These are phyloP conservation scores for Campylorhamphus procurvoides DNA, from an alignment of 2,113 vertebrate genomes.

Conservation along the genomic window DNA sequence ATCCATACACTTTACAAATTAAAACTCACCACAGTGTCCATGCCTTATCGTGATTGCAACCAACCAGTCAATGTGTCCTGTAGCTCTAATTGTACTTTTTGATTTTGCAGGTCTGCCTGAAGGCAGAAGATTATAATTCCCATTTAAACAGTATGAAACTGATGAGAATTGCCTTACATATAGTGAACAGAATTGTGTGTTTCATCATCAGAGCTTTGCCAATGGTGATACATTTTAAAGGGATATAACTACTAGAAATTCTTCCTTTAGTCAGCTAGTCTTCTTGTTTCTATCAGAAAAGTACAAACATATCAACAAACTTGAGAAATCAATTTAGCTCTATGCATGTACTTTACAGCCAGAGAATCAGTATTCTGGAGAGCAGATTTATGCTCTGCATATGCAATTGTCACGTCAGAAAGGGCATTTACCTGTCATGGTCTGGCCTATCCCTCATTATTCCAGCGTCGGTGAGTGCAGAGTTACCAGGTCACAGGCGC, in stretches of 20 bases:
- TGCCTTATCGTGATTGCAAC: neutral
- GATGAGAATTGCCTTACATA: neutral
- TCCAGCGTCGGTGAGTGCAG: neutral
- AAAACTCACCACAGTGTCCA: neutral
- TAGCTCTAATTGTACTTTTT: neutral
- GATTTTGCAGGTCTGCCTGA: neutral
- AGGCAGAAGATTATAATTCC: neutral
- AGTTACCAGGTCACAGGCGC: neutral
- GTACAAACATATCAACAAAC: neutral
- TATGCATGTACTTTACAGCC: accelerated
- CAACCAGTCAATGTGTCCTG: neutral
- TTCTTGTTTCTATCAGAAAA: neutral
- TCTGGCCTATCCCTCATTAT: neutral
- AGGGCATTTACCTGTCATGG: neutral
- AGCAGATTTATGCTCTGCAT: neutral
- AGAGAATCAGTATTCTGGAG: neutral
- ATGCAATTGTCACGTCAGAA: neutral
- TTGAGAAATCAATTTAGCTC: neutral
- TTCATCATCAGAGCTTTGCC: neutral
- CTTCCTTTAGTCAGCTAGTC: neutral
- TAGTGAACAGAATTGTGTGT: neutral
- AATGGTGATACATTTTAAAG: neutral
- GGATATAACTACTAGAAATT: neutral
- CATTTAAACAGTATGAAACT: neutral
- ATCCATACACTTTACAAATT: neutral